Conservation (phyloP, 2,797 vertebrate genomes). For the Acanthurus lineatus region DNA sequence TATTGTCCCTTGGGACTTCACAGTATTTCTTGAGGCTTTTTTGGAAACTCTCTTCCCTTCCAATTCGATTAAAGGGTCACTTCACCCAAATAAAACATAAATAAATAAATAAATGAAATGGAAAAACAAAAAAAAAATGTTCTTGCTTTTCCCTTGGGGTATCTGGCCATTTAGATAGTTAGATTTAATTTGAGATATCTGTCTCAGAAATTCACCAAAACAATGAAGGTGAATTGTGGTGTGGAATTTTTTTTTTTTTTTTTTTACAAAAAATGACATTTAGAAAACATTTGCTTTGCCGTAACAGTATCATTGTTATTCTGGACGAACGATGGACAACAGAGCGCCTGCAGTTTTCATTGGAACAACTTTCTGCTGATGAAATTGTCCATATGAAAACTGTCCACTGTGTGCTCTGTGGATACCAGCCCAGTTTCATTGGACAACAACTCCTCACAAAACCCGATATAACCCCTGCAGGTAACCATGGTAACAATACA, state of each 20-base stretch:
- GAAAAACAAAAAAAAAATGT: not conserved
- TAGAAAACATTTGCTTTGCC: not conserved
- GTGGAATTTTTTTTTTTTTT: too few species aligned
- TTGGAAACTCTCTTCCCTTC: not conserved
- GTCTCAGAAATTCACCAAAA: not conserved
- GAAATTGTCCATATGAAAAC: not conserved
- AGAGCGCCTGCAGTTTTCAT: not conserved
- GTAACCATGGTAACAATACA: constrained; percentile 44
- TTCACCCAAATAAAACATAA: not conserved
- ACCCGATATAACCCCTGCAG: not conserved
- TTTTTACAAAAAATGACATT: not conserved
- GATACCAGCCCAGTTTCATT: not conserved
- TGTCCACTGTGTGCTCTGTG: not conserved
- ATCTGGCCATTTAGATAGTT: not conserved
- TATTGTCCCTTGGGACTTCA: not conserved
- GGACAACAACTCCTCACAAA: not conserved
- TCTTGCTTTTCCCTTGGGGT: not conserved
- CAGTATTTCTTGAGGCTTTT: not conserved
- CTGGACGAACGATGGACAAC: not conserved
- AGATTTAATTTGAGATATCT: not conserved
- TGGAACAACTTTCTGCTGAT: not conserved
- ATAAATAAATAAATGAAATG: not conserved
- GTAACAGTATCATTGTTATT: not conserved
- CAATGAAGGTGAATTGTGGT: not conserved
- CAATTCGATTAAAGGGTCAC: not conserved